Evolutionary conservation across 1,140 invertebrate species (phyloP), one percentile per base, ranked within the genome.

Genomic region (Pseudachorutes palmiensis): DNA sequence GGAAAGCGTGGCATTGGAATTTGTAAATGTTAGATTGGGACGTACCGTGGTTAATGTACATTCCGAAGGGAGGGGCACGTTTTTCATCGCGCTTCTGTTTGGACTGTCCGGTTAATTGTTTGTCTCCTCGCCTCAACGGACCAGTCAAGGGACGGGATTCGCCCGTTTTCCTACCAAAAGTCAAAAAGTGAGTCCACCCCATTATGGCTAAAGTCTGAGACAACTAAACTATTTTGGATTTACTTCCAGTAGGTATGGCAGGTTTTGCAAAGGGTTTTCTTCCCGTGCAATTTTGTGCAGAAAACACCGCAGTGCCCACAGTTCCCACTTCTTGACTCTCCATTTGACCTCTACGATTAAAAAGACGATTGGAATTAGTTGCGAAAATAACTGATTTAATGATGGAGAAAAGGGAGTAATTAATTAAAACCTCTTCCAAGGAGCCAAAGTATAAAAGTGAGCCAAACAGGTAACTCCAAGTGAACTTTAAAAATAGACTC

Each of bases 51-150:
- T 94, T 95, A 77, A 98, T 89, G 81, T 94, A 92, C 88, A 98
- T 95, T 78, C 94, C 94, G 70, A 90, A 86, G 32, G 94, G 94
- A 69, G 94, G 90, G 77, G 91, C 91, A 76, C 92, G 85, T n/a
- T n/a, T n/a, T n/a, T n/a, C n/a, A n/a, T n/a, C n/a, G n/a, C n/a
- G n/a, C 80, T 94, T 94, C 82, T 92, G 88, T 58, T 89, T 84
- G 78, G 86, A 85, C 75, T 85, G 49, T 32, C 68, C 68, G 19
- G 68, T 28, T 22, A 61, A n/a, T 49, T 68, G 67, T 49, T 60
- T 68, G 14, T 71, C 70, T 12, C 81, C 79, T 64, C 81, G 77
- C 66, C 82, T 81, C 63, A 80, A 76, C 9, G 81, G 87, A 76
- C 80, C 88, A 79, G 82, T 86, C 71, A 87, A 84, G 70, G 88